Base-by-base conservation (phyloP, 2,797 vertebrate genomes). In the Cetoscarus ocellatus region DNA sequence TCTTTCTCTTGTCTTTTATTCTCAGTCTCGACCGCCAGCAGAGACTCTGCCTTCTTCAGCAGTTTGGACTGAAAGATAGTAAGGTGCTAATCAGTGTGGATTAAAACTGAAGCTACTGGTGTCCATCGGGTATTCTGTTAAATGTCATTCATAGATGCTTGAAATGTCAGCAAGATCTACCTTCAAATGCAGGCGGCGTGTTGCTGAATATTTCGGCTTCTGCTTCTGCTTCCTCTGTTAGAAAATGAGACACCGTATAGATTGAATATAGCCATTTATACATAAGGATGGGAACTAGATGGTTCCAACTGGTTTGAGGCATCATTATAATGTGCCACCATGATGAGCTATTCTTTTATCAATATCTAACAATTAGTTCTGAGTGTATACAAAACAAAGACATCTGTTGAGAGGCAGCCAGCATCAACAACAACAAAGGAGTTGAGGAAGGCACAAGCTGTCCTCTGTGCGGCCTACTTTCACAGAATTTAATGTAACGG, bases 221-320 rank as follows among this genome's bases (percentile, higher is more conserved):
- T 90, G 92, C 62, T 94, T 93, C 18, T 81, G 10, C 63, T 94
- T 94, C 86, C 55, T 95, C 94, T 95, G 66, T n/a, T 7, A 72
- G 15, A 75, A 61, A 60, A 78, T 34, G 67, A 56, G 1, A 61
- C 15, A 53, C 10, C 45, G 72, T n/a, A 39, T 11, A 39, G 3
- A 63, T 45, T 1, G 39, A 50, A 52, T 17, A 36, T 17, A 36
- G 7, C 10, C 45, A 49, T 43, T 13, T 8, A 15, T 54, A 8
- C 27, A 2, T 27, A 27, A 4, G 27, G 27, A 27, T 27, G 27
- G 27, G 27, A 27, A 27, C 27, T 27, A 27, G 27, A 27, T 27
- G 27, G 27, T 27, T 27, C 4, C 27, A 27, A 4, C 27, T 27
- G 4, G 27, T 27, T 27, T 27, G 27, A 27, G 27, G 27, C 27